phyloP scores from a whole-genome alignment of 2,888 invertebrate species.

The Microctonus hyperodae region DNA sequence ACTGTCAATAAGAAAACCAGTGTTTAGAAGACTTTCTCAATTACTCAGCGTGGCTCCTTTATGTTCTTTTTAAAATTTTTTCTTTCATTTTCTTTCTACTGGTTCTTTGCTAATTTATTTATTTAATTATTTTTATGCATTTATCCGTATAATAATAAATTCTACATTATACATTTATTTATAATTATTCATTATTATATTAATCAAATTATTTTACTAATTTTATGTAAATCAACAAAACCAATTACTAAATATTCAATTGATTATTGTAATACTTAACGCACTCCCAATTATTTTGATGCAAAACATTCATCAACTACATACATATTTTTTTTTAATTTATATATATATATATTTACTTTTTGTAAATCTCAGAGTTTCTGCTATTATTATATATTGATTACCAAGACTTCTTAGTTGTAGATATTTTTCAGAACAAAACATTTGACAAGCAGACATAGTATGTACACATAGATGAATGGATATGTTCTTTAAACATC shows the following conservation, averaged over 20 bases:
- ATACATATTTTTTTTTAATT: too few species aligned
- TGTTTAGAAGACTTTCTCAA: slow-evolving; percentile 31
- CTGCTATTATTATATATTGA: too few species aligned
- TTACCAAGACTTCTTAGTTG: too few species aligned
- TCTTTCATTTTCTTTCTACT: too few species aligned
- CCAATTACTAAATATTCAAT: neutral
- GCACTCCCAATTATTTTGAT: neutral
- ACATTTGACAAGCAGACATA: neutral
- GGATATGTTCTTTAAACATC: neutral
- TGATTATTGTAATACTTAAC: neutral
- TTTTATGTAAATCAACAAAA: neutral
- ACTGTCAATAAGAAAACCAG: slow-evolving; percentile 26
- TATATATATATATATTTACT: neutral
- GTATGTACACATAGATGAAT: neutral
- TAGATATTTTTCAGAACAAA: too few species aligned
- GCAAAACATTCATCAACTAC: neutral
- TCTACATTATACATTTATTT: neutral
- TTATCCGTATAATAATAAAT: neutral
- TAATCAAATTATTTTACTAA: neutral
- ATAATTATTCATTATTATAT: neutral
- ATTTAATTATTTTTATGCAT: neutral
- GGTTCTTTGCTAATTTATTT: too few species aligned
- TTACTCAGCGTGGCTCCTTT: slow-evolving; percentile 29
- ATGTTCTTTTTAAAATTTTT: slow-evolving; percentile 25
- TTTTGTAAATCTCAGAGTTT: neutral